Base-by-base conservation (phyloP, 2,888 invertebrate species). In the Leptothorax acervorum region DNA sequence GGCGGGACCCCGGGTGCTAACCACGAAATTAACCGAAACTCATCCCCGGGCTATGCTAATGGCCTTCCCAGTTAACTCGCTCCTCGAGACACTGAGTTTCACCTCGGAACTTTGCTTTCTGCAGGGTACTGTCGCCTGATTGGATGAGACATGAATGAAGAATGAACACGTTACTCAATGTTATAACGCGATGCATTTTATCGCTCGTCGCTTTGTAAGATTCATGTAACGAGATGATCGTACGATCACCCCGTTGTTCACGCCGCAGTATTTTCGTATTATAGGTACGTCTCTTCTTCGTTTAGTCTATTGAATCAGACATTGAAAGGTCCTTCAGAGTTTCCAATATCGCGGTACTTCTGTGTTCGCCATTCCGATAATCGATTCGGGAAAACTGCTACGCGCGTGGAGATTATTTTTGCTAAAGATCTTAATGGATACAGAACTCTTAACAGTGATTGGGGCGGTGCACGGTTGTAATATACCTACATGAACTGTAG, bases 1-100 rank as follows among this genome's bases (percentile, higher is more conserved):
- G 83, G 55, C 53, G 81, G 45, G 28, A 31, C 74, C 63, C 18
- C 53, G 65, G 79, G 83, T 81, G 86, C 78, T 84, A 85, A 84
- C 83, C 86, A 74, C 83, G 76, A 82, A 83, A 87, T 87, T 86
- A 88, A 86, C 83, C 86, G 42, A 83, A 83, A 78, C 82, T 83
- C 74, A 85, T 85, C 83, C 86, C 68, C 62, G 9, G 57, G 79
- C 75, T 86, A 87, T 82, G 83, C 86, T 84, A 86, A 87, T 87
- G 78, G 83, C 45, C 66, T 65, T 57, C 62, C 63, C 62, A 63
- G 78, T 83, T 86, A 85, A 83, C 85, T 85, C 71, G 79, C 53
- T 84, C 63, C 82, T 53, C 55, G 82, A 63, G 79, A 79, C 85
- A 66, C 74, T 62, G 76, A 81, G 73, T 86, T 76, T 73, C 75